These are phyloP conservation scores for Phalacrocorax brasilianus DNA, from an alignment of 2,113 vertebrate genomes.

Conservation along the genomic window DNA sequence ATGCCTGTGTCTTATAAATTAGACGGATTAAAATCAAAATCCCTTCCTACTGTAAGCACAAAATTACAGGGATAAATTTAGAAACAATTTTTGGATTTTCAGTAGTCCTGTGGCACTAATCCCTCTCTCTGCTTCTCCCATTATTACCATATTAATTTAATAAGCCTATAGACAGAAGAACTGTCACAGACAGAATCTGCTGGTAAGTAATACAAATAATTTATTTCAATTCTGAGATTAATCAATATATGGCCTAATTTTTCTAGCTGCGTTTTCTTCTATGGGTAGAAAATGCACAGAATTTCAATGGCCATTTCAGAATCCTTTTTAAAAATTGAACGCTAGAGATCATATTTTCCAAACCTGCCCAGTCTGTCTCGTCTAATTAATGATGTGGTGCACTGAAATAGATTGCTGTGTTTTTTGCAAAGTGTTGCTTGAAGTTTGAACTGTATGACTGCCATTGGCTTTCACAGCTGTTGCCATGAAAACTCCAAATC, in stretches of 20 bases:
- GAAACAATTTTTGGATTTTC: not conserved
- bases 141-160: conserved; percentile 16
- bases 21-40: not conserved
- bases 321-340: conserved; percentile 25
- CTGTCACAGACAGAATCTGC: not conserved
- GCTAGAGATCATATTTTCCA: conserved; percentile 47
- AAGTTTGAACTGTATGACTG: conserved; percentile 48
- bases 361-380: conserved; percentile 34
- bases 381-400: conserved; percentile 49
- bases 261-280: not conserved
- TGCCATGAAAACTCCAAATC: conserved; percentile 46
- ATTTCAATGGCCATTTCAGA: conserved; percentile 6
- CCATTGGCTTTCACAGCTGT: conserved; percentile 22
- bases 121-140: not conserved
- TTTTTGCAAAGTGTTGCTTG: conserved; percentile 47
- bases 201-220: conserved; percentile 23
- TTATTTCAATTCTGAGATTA: conserved; percentile 16
- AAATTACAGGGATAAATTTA: not conserved
- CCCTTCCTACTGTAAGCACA: not conserved
- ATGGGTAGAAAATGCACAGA: not conserved
- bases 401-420: conserved; percentile 27
- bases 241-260: conserved; percentile 19
- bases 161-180: not conserved
- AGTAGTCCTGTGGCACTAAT: not conserved
- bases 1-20: not conserved